A percentile compares a stretch with the other conserved stretches of the same genome.
Evolutionary conservation across 2,797 vertebrate genomes (phyloP).

Genomic region (Peromyscus nudipes): DNA sequence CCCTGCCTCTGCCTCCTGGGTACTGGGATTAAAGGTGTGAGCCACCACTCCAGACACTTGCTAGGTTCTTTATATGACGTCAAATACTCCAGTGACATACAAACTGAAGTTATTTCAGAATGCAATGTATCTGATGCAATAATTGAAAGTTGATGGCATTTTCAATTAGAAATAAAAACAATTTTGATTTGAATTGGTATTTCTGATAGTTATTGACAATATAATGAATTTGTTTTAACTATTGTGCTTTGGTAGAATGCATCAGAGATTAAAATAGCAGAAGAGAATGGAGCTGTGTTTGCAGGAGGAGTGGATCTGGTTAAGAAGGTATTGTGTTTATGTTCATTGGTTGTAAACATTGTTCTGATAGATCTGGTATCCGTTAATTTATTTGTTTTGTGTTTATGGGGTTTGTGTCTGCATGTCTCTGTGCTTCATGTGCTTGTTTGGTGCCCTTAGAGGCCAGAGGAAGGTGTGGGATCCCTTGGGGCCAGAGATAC

Average conservation of each 20-base stretch:
- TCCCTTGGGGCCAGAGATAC: not conserved
- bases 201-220: constrained; percentile 45
- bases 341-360: constrained; percentile 44
- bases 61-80: not conserved
- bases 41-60: not conserved
- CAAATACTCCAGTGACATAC: not conserved
- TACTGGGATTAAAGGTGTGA: not conserved
- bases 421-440: not conserved
- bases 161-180: constrained; percentile 65
- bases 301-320: constrained; percentile 93
- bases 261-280: constrained; percentile 89
- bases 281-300: constrained; percentile 89
- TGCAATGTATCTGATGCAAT: not conserved
- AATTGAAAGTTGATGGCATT: constrained; percentile 44
- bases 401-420: not conserved
- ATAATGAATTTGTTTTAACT: constrained; percentile 61
- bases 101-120: constrained; percentile 24
- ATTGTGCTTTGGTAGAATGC: constrained; percentile 87
- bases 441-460: not conserved
- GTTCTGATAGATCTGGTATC: constrained; percentile 34
- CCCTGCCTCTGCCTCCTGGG: not conserved
- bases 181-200: constrained; percentile 57
- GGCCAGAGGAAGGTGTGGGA: not conserved
- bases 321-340: constrained; percentile 88
- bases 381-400: not conserved